Evolutionary conservation across 1,140 invertebrate genomes (phyloP).

Genomic region (Temnothorax nylanderi): DNA sequence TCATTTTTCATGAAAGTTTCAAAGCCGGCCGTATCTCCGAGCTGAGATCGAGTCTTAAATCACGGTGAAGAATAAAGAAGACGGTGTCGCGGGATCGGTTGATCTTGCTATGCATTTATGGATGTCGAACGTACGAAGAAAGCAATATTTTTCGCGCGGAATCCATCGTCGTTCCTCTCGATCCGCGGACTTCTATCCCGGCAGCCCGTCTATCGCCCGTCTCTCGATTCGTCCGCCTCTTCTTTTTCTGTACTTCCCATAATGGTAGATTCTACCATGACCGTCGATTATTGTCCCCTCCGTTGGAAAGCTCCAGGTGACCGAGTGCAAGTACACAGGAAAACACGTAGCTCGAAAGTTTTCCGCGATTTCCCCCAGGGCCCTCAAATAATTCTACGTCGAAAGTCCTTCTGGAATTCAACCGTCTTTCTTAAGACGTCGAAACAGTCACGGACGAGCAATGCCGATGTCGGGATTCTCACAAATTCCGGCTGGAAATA

Average conservation of each 20-base stretch:
- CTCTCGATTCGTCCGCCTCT: neutral
- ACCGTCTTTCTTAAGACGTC: slow-evolving; percentile 64
- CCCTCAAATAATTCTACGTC: slow-evolving; percentile 73
- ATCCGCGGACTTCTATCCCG: slow-evolving; percentile 18
- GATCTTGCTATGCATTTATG: slow-evolving; percentile 76
- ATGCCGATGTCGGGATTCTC: slow-evolving; percentile 49
- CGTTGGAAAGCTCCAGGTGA: slow-evolving; percentile 19
- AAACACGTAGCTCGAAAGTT: slow-evolving; percentile 68
- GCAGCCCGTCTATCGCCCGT: slow-evolving; percentile 29
- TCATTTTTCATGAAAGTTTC: slow-evolving; percentile 57
- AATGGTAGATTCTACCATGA: slow-evolving; percentile 66
- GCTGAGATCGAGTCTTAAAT: slow-evolving; percentile 48
- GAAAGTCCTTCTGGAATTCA: slow-evolving; percentile 59
- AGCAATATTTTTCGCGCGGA: slow-evolving; percentile 36
- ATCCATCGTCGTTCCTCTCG: slow-evolving; percentile 52
- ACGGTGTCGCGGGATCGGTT: slow-evolving; percentile 55
- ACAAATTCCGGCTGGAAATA: slow-evolving; percentile 49
- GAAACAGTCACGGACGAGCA: slow-evolving; percentile 51
- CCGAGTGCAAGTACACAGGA: slow-evolving; percentile 24
- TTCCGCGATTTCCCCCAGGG: slow-evolving; percentile 72
- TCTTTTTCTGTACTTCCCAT: slow-evolving; percentile 45
- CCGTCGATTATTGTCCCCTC: slow-evolving; percentile 65
- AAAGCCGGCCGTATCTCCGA: slow-evolving; percentile 48
- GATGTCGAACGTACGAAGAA: slow-evolving; percentile 66
- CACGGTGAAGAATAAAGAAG: slow-evolving; percentile 60